Percentiles rank a stretch among this genome's conserved stretches.
Evolutionary conservation across 2,888 invertebrate genomes (phyloP).

Genomic region (Drosophila putrida): DNA sequence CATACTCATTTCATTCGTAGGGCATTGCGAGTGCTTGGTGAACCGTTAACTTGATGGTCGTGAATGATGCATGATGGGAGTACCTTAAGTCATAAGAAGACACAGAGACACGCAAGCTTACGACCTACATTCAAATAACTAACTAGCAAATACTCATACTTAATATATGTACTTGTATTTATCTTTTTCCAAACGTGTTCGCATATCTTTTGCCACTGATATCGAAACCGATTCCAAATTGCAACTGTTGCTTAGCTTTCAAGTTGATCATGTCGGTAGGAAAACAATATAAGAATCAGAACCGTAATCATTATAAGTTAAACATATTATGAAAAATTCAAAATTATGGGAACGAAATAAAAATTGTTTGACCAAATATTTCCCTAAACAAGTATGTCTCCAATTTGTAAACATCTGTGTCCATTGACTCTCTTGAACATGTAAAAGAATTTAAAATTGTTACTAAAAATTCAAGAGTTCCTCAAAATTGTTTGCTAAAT

Average conservation of each 20-base stretch:
- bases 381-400: too few relatives aligned
- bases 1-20: constrained; percentile 7
- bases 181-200: neutral
- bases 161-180: neutral
- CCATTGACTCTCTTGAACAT: too few relatives aligned
- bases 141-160: constrained; percentile 19
- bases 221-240: neutral
- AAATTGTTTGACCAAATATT: too few relatives aligned
- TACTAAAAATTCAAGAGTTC: too few relatives aligned
- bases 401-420: too few relatives aligned
- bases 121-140: constrained; percentile 24
- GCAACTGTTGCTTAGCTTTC: neutral
- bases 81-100: constrained; percentile 19
- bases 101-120: constrained; percentile 28
- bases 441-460: too few relatives aligned
- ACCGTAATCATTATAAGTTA: too few relatives aligned
- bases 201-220: neutral
- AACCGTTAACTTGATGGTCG: constrained; percentile 55
- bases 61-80: constrained; percentile 60
- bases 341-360: too few relatives aligned
- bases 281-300: too few relatives aligned
- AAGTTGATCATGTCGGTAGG: constrained; percentile 4
- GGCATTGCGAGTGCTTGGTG: constrained; percentile 41
- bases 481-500: too few relatives aligned
- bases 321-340: too few relatives aligned